Conservation (phyloP, 2,888 invertebrate genomes). For the Miltochrista miniata region DNA sequence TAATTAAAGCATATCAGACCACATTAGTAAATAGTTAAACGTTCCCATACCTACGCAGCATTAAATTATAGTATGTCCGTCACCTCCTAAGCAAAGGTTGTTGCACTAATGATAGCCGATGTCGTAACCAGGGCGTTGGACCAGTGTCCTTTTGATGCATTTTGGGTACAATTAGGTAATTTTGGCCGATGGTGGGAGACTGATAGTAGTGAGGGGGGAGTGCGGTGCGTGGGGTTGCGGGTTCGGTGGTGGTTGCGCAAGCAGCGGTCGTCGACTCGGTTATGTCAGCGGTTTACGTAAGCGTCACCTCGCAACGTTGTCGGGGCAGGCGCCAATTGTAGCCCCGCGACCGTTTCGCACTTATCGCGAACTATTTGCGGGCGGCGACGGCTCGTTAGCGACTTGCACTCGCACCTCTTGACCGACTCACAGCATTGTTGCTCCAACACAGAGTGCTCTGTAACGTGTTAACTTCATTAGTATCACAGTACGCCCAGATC, state of each 20-base stretch:
- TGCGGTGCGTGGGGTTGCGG: slow-evolving; percentile 76
- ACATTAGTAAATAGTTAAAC: slow-evolving; percentile 60
- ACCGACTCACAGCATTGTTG: slow-evolving; percentile 52
- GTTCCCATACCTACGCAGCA: slow-evolving; percentile 46
- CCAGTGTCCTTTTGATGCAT: slow-evolving; percentile 77
- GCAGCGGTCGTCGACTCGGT: slow-evolving; percentile 81
- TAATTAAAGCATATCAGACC: slow-evolving; percentile 38
- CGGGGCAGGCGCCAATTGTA: slow-evolving; percentile 71
- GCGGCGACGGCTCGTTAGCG: slow-evolving; percentile 66
- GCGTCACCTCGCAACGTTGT: slow-evolving; percentile 78
- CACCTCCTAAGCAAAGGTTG: slow-evolving; percentile 68
- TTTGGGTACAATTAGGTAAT: slow-evolving; percentile 80
- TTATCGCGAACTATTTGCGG: slow-evolving; percentile 75
- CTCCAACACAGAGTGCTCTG: slow-evolving; percentile 35
- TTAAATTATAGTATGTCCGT: slow-evolving; percentile 47
- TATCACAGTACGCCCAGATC: slow-evolving; percentile 14
- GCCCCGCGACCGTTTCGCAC: slow-evolving; percentile 75
- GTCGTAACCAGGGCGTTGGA: slow-evolving; percentile 70
- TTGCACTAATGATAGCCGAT: slow-evolving; percentile 71
- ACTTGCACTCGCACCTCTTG: slow-evolving; percentile 47
- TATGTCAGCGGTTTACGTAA: slow-evolving; percentile 83
- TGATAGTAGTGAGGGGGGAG: slow-evolving; percentile 56
- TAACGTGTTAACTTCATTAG: slow-evolving; percentile 48
- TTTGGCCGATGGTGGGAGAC: slow-evolving; percentile 59
- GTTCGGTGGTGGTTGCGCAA: slow-evolving; percentile 77